Evolutionary conservation across 2,888 invertebrate genomes (phyloP).

Genomic region (Ectemnius cavifrons): DNA sequence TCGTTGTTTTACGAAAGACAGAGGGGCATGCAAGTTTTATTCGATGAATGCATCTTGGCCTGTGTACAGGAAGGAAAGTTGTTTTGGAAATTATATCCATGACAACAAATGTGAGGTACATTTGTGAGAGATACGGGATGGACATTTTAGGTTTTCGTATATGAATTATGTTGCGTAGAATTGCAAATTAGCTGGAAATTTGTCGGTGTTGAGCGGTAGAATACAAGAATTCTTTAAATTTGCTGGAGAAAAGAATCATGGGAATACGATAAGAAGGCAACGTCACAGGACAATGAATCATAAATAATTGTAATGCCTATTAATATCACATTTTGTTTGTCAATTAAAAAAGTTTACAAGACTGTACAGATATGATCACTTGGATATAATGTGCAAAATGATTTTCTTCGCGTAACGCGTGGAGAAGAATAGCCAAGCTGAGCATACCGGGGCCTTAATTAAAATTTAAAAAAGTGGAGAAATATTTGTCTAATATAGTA

Average conservation of each 20-base stretch:
- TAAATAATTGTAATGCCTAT: slow-evolving; percentile 35
- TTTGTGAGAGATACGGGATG: not conserved
- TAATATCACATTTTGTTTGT: slow-evolving; percentile 40
- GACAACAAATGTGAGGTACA: slow-evolving; percentile 11
- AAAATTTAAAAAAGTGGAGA: slow-evolving; percentile 47
- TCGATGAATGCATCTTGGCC: slow-evolving; percentile 34
- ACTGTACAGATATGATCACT: slow-evolving; percentile 45
- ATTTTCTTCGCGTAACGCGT: slow-evolving; percentile 51
- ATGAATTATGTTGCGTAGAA: not conserved
- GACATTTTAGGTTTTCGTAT: not conserved
- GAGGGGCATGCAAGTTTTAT: slow-evolving; percentile 23
- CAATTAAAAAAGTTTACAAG: slow-evolving; percentile 42
- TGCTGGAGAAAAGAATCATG: slow-evolving; percentile 14
- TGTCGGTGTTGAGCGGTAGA: not conserved
- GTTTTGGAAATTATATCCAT: slow-evolving; percentile 44
- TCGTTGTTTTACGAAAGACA: slow-evolving; percentile 26
- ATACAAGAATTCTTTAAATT: not conserved
- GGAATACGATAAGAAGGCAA: slow-evolving; percentile 19
- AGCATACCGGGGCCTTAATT: slow-evolving; percentile 64
- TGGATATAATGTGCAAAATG: slow-evolving; percentile 47
- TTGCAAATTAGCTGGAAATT: not conserved
- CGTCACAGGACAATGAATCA: slow-evolving; percentile 17
- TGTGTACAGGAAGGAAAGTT: slow-evolving; percentile 35
- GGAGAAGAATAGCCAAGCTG: slow-evolving; percentile 55
- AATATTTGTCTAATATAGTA: slow-evolving; percentile 58